These are phyloP conservation scores for Ischnus inquisitorius DNA, from an alignment of 2,888 invertebrate genomes.

Conservation along the genomic window DNA sequence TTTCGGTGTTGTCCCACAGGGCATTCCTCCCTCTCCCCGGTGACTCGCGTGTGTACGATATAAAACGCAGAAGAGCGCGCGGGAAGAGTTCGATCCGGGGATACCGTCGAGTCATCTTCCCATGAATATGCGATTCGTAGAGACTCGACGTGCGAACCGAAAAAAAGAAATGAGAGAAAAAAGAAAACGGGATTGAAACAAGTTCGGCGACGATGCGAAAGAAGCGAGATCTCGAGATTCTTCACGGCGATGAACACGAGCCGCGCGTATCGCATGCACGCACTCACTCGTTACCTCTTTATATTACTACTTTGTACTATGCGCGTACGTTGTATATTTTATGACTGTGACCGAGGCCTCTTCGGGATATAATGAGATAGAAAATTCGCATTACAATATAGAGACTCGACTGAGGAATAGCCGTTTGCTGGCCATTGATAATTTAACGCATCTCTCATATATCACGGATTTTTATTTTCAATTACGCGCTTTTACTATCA, in stretches of 20 bases:
- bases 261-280: constrained; percentile 13
- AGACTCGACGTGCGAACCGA: not conserved
- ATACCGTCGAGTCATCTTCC: constrained; percentile 21
- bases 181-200: not conserved
- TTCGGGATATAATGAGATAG: constrained; percentile 10
- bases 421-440: constrained; percentile 46
- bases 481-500: not conserved
- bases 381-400: constrained; percentile 11
- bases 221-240: constrained; percentile 20
- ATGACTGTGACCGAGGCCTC: constrained; percentile 10
- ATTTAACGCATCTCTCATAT: constrained; percentile 49
- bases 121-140: constrained; percentile 39
- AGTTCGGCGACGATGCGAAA: constrained; percentile 15
- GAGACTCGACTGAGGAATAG: constrained; percentile 1
- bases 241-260: constrained; percentile 1
- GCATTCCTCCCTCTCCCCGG: not conserved
- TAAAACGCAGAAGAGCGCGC: not conserved
- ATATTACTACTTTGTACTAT: constrained; percentile 45
- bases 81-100: constrained; percentile 15
- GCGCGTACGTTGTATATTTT: constrained; percentile 43
- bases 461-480: not conserved
- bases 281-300: constrained; percentile 34
- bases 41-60: not conserved
- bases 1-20: not conserved
- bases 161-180: not conserved